Base-by-base conservation (phyloP, 30 jellyfish, hydroid and myxozoan genomes). In the Chironex yamaguchii region DNA sequence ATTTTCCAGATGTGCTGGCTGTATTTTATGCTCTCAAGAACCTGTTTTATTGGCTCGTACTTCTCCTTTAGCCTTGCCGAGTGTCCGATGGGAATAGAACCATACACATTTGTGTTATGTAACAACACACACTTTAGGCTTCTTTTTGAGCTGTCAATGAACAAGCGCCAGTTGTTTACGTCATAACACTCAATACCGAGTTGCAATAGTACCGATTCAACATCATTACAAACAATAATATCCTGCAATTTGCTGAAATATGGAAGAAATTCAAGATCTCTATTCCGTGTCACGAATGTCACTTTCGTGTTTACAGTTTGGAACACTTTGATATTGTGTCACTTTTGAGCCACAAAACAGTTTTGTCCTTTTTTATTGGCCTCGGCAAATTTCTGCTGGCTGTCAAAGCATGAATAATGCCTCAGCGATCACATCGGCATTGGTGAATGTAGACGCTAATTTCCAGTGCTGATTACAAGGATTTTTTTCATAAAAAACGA, bases 111-210 rank as follows among this genome's bases (percentile, higher is more conserved):
- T 77, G 62, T 49, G n/a, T 69, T 35, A 62, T 76, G 88, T 54
- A 6, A 79, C 26, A 50, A 30, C 23, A 51, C 88, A 51, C 54
- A 76, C 53, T 50, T 51, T 2, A 49, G n/a, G 29, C 86, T 21
- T 36, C 62, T 29, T 67, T 62, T 79, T 48, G 89, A 62, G 90
- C 85, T 79, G 90, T 79, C 90, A 29, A 62, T 34, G 29, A 79
- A 79, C 48, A 79, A 52, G 26, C 90, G 80, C 63, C 74, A 68
- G 4, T 49, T 23, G 32, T 78, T 29, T 36, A 88, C 85, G 2
- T 36, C 89, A 78, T 78, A 20, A 22, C 62, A 88, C 29, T 48
- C 62, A 80, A 80, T 72, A 68, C 89, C 91, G 34, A 80, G n/a
- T 23, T 24, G 30, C 34, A 80, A 29, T 48, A 66, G 91, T 34